Percentiles rank a stretch among this genome's conserved stretches.
Conservation (phyloP, 2,888 invertebrate genomes). For the Philereme vetulata region DNA sequence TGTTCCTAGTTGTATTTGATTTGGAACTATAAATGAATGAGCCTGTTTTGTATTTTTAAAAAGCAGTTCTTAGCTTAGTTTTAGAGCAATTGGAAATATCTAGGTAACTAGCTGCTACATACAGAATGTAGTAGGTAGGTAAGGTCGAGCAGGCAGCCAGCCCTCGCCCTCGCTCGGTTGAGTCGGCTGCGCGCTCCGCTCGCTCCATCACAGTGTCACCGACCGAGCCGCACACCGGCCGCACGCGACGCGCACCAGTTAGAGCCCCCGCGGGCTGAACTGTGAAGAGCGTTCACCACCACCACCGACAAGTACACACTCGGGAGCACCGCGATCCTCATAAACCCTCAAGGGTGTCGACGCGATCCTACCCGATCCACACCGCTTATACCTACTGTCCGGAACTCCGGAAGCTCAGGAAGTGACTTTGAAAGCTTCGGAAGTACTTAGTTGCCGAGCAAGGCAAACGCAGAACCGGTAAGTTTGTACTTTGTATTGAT, state of each 20-base stretch:
- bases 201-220: slow-evolving; percentile 16
- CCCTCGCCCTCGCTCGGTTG: no score
- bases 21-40: no score
- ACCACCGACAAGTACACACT: neutral
- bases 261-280: slow-evolving; percentile 34
- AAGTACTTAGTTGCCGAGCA: slow-evolving; percentile 9
- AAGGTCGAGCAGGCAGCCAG: neutral
- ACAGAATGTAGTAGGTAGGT: no score
- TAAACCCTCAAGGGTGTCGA: slow-evolving; percentile 36
- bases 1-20: no score
- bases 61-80: no score
- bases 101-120: no score
- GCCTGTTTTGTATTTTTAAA: no score
- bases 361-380: slow-evolving; percentile 18
- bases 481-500: slow-evolving; percentile 19
- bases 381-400: neutral
- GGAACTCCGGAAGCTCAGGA: slow-evolving; percentile 1
- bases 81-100: no score
- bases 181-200: slow-evolving; percentile 1
- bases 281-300: slow-evolving; percentile 24
- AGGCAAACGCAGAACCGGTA: slow-evolving; percentile 12
- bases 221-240: slow-evolving; percentile 26
- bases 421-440: slow-evolving; percentile 23
- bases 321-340: slow-evolving; percentile 25
- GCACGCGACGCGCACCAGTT: slow-evolving; percentile 29